Percentiles rank a stretch among this genome's conserved stretches.
Evolutionary conservation across 2,113 vertebrate genomes (phyloP).

Genomic region (Cheirogaleus medius): DNA sequence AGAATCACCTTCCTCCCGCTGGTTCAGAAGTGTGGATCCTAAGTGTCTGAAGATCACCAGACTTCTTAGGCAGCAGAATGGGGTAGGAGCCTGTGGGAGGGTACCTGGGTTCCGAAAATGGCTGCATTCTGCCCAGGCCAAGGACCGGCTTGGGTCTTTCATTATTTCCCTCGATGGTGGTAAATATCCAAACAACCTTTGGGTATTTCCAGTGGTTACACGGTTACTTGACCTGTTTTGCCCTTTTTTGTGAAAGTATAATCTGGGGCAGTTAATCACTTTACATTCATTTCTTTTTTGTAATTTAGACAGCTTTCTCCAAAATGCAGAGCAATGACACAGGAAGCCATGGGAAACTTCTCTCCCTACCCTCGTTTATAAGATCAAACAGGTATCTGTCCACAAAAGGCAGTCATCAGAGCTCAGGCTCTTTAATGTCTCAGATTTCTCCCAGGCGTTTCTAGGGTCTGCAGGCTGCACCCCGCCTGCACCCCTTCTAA

Average conservation of each 20-base stretch:
- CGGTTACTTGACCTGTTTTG: not conserved
- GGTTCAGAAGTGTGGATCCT: not conserved
- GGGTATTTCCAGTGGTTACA: constrained; percentile 1
- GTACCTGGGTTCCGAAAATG: not conserved
- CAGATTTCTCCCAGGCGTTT: not conserved
- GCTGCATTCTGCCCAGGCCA: not conserved
- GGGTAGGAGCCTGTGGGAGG: not conserved
- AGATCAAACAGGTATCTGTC: constrained; percentile 58
- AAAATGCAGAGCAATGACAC: constrained; percentile 47
- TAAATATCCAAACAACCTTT: not conserved
- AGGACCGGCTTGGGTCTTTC: not conserved
- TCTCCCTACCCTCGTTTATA: not conserved
- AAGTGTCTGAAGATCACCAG: not conserved
- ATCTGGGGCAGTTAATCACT: constrained; percentile 42
- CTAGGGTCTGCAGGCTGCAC: not conserved
- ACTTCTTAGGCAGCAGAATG: not conserved
- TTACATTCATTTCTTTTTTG: constrained; percentile 34
- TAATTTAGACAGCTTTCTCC: constrained; percentile 41
- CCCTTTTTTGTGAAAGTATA: not conserved
- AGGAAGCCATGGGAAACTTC: constrained; percentile 45
- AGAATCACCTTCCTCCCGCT: not conserved
- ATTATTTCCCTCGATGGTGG: not conserved
- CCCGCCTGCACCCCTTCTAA: not conserved
- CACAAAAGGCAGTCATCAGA: not conserved
- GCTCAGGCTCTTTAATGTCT: not conserved